A percentile compares a stretch with the other conserved stretches of the same genome.
Conservation (phyloP, 23 tunicate species). For the Trididemnum miniatum region DNA sequence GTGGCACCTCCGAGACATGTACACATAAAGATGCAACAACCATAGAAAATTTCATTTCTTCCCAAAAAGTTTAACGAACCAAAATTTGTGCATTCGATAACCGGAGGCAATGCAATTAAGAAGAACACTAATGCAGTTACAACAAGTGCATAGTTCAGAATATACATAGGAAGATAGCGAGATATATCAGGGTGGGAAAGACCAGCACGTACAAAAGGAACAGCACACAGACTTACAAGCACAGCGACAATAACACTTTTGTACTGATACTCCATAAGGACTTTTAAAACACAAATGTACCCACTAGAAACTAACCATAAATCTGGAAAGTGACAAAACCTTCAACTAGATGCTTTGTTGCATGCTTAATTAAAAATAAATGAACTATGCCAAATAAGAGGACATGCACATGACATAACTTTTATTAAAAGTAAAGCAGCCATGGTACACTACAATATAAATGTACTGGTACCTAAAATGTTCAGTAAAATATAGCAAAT, state of each 20-base stretch:
- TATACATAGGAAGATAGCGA: slow-evolving; percentile 14
- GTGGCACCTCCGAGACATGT: background rate
- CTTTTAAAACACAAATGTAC: too few species aligned
- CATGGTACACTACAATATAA: too few species aligned
- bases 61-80: background rate
- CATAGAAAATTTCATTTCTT: slow-evolving; percentile 46
- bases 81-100: background rate
- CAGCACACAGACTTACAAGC: slow-evolving; percentile 17
- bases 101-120: slow-evolving; percentile 22
- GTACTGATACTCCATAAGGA: too few species aligned
- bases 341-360: too few species aligned
- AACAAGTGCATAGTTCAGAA: background rate
- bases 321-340: too few species aligned
- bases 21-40: slow-evolving; percentile 55
- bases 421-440: too few species aligned
- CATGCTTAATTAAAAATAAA: too few species aligned
- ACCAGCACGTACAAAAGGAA: slow-evolving; percentile 20
- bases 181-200: slow-evolving; percentile 18
- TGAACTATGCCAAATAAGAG: too few species aligned
- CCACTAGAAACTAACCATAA: too few species aligned
- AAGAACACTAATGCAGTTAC: slow-evolving; percentile 3
- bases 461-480: too few species aligned
- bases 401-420: too few species aligned
- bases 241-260: slow-evolving; percentile 26
- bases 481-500: too few species aligned